Evolutionary conservation across 1,140 invertebrate genomes (phyloP).

Genomic region (Phymorhynchus buccinoides): DNA sequence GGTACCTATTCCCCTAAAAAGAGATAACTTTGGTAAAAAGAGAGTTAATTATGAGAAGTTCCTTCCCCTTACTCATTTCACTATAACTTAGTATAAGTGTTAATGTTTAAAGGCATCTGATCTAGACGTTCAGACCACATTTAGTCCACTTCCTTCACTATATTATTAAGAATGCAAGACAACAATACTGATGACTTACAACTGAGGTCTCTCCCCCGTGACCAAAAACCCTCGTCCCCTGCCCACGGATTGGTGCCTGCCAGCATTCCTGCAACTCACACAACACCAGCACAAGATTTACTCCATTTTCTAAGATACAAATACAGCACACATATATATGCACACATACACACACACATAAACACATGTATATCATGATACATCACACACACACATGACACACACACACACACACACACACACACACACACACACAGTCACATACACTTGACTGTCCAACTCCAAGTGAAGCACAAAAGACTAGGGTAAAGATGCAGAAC

Average conservation of each 20-base stretch:
- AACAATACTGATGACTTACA: conserved; percentile 64
- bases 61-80: too few species aligned
- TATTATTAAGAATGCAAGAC: too few species aligned
- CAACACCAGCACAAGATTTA: background rate
- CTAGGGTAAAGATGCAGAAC: too few species aligned
- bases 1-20: too few species aligned
- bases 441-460: too few species aligned
- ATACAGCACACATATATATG: background rate
- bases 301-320: background rate
- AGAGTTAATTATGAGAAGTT: too few species aligned
- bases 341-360: background rate
- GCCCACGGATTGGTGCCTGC: conserved; percentile 7
- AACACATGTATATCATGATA: background rate
- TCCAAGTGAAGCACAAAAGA: too few species aligned
- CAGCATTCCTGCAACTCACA: background rate
- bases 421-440: background rate
- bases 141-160: too few species aligned
- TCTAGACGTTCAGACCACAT: too few species aligned
- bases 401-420: background rate
- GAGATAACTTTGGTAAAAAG: too few species aligned
- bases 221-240: conserved; percentile 75
- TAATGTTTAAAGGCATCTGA: too few species aligned
- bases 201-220: conserved; percentile 72
- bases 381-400: background rate
- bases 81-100: too few species aligned